A percentile compares a stretch with the other conserved stretches of the same genome.
These are phyloP conservation scores for Galeopterus variegatus DNA, from an alignment of 2,113 vertebrate species.

Conservation along the genomic window DNA sequence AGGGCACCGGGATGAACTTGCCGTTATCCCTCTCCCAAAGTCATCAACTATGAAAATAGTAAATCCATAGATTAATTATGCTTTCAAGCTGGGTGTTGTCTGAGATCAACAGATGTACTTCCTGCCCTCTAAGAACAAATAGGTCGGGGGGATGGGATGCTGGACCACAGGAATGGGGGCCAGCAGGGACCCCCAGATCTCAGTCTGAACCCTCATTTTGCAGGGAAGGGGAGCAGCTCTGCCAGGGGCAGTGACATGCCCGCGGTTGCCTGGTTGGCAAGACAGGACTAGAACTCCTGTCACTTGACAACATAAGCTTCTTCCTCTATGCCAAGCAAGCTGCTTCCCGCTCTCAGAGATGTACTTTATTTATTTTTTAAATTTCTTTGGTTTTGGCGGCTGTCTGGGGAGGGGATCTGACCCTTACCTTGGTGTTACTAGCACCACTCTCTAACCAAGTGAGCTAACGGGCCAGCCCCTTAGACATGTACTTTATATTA, in stretches of 20 bases:
- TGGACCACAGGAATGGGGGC: not conserved
- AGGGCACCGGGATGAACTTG: not conserved
- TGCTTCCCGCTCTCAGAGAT: not conserved
- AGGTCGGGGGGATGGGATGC: not conserved
- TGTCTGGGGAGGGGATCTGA: too few species aligned
- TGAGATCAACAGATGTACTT: not conserved
- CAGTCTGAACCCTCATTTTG: not conserved
- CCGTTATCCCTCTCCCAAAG: not conserved
- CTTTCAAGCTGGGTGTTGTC: not conserved
- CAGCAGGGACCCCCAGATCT: not conserved
- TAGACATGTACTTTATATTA: not conserved
- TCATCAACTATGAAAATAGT: not conserved
- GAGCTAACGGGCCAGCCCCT: too few species aligned
- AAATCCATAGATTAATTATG: not conserved
- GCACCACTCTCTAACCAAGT: too few species aligned
- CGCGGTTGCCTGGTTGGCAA: not conserved
- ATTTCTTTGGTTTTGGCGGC: too few species aligned
- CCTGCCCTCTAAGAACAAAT: not conserved
- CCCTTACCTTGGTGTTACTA: too few species aligned
- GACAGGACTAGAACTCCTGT: not conserved
- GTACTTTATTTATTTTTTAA: not conserved
- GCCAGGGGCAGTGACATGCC: not conserved
- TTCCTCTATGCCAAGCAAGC: not conserved
- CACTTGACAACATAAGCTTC: not conserved
- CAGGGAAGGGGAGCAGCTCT: not conserved